Evolutionary conservation across 2,797 vertebrate species (phyloP).

Genomic region (Serranus cabrilla): DNA sequence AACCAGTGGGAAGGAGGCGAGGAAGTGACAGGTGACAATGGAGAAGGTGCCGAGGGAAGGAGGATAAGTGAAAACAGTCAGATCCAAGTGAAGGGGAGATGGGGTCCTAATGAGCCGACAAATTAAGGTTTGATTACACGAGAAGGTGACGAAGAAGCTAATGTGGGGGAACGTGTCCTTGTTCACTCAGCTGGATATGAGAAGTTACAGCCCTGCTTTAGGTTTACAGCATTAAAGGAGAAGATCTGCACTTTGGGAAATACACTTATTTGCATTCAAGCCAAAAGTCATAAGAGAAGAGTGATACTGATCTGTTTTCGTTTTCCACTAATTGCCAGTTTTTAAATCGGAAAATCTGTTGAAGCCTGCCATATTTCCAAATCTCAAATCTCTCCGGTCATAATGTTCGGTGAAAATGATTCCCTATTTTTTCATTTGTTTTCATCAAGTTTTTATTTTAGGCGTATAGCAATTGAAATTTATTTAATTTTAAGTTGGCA

Average conservation of each 20-base stretch:
- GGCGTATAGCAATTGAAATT: no score
- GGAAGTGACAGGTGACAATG: constrained; percentile 49
- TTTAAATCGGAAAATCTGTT: no score
- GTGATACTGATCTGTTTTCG: no score
- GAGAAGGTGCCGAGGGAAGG: background rate
- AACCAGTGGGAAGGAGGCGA: constrained; percentile 38
- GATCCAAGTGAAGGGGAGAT: constrained; percentile 16
- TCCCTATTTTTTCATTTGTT: no score
- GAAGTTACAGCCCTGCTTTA: background rate
- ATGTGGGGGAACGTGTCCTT: background rate
- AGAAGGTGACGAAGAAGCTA: constrained; percentile 13
- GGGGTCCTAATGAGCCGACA: constrained; percentile 38
- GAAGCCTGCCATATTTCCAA: no score
- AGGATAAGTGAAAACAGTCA: background rate
- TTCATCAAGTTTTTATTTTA: no score
- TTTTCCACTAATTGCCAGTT: no score
- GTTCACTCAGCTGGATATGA: background rate
- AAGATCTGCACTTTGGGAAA: background rate
- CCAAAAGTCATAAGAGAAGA: background rate
- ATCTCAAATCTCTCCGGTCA: no score
- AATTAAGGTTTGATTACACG: constrained; percentile 26
- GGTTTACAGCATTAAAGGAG: background rate
- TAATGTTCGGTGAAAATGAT: no score
- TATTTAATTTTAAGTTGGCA: no score
- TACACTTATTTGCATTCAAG: background rate